Evolutionary conservation across 2,113 vertebrate genomes (phyloP), one percentile per base, ranked within the genome.

Genomic region (Elaphurus davidianus): DNA sequence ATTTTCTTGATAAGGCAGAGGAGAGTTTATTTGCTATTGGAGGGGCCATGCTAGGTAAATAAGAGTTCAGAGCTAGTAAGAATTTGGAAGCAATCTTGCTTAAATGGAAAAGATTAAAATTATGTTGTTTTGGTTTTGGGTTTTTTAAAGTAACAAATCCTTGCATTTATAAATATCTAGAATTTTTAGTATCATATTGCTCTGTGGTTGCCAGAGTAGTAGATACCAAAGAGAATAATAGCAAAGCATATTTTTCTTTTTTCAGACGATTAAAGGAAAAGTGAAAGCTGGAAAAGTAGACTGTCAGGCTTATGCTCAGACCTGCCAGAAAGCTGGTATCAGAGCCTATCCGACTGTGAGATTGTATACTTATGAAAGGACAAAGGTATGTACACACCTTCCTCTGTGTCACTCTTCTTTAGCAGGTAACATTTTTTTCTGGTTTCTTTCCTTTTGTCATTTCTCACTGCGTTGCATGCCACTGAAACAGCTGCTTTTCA

Each of bases 271-370:
- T 82, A 99, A 99, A 99, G 99, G 99, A 71, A 99, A 99, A 94
- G 99, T 99, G 40, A 99, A 99, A 94, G 99, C 99, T 81, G 99
- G 99, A 28, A 99, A 99, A 98, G 98, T 99, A 55, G 99, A 99
- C 99, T 99, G 99, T 97, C 99, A 99, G 97, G 99, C 99, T 4
- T 98, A 99, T 92, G 97, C 98, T 59, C 99, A 99, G 4, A 99
- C 98, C 12, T 99, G 99, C 97, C 99, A 99, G 92, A 99, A 97
- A 28, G 99, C 99, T 19, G 99, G 99, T 30, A 99, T 99, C 98
- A 99, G 98, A 88, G 99, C 99, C 60, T 99, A 99, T 97, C 99
- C 99, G 12, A 99, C 99, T 0, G 99, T 99, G 74, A 99, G 99
- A 59, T 99, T 99, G 96, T 99, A 99, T 97, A 99, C 99, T 8